Base-by-base conservation (phyloP, 2,888 invertebrate species). In the Leucophora obtusa region DNA sequence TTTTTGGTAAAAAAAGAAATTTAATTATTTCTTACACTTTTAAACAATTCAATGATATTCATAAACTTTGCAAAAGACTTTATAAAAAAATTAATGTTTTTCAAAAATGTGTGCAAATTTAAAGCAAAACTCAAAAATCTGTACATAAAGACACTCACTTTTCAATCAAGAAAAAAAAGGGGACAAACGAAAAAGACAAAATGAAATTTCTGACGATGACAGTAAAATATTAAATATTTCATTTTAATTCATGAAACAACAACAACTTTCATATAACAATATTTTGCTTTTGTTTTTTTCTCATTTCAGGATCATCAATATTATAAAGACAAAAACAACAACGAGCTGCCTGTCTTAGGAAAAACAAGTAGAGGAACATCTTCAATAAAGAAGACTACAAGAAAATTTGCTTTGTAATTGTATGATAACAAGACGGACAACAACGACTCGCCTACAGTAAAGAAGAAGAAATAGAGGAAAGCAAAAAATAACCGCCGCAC, bases 341-440 rank as follows among this genome's bases (percentile, higher is more conserved):
- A 54, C n/a, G 6, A 54, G n/a, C 54, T 24, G n/a, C 54, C 14
- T 65, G 53, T 60, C 33, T 33, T 35, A 54, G 21, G n/a, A 14
- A 56, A 62, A 33, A 56, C 1, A 28, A 56, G 33, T 56, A 28
- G 28, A 28, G 28, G 7, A 56, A 56, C n/a, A 54, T 54, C 51
- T 38, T 50, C 21, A 18, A 17, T 38, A 66, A 59, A 66, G 28
- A 24, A 58, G 47, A 47, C 63, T 47, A 71, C 28, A 54, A 17
- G 1, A 56, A 24, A 38, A 56, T 72, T 35, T 80, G 75, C 75
- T 54, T 68, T 76, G 63, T 69, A 72, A 72, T 66, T 72, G 75
- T 59, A 63, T 1, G 66, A 72, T 76, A 63, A 79, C 33, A 18
- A 28, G 59, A 60, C 17, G 17, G 21, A 59, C 35, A 70, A 51